Percentiles rank a stretch among this genome's conserved stretches.
phyloP scores from a whole-genome alignment of 2,113 vertebrate species.

The Crotalus horridus region DNA sequence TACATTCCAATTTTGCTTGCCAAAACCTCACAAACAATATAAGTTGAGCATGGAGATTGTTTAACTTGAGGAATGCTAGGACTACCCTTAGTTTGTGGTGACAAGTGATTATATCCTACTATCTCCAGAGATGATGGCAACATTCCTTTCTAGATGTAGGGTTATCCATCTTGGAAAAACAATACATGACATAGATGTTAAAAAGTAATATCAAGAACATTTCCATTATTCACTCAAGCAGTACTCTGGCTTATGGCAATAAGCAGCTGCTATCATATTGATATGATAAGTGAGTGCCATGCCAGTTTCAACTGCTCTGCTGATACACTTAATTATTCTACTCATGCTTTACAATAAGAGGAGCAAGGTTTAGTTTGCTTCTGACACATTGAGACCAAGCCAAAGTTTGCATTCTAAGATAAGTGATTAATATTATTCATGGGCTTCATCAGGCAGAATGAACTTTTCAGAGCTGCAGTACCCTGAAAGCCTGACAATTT shows the following conservation, averaged over 20 bases:
- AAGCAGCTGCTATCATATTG: conserved; percentile 50
- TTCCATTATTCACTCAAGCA: conserved; percentile 46
- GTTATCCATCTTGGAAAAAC: conserved; percentile 12
- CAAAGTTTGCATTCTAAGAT: conserved; percentile 35
- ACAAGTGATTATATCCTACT: conserved; percentile 27
- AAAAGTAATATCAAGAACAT: conserved; percentile 31
- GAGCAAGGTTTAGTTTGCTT: conserved; percentile 56
- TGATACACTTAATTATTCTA: conserved; percentile 54
- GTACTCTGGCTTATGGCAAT: conserved; percentile 47
- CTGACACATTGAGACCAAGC: conserved; percentile 36
- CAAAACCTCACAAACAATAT: conserved; percentile 4
- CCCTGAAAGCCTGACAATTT: conserved; percentile 15
- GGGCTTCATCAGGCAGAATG: conserved; percentile 16
- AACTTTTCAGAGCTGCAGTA: conserved; percentile 15
- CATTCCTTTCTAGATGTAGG: conserved; percentile 4
- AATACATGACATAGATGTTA: conserved; percentile 23
- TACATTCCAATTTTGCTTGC: conserved; percentile 1
- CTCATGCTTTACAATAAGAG: conserved; percentile 36
- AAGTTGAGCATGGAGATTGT: background rate
- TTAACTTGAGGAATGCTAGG: background rate
- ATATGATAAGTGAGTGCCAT: conserved; percentile 44
- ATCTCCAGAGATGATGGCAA: conserved; percentile 10
- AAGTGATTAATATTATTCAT: conserved; percentile 18
- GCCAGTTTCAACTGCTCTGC: conserved; percentile 41
- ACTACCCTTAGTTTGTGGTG: background rate